phyloP scores from a whole-genome alignment of 2,797 vertebrate species.

The Coccyzus lansbergi region DNA sequence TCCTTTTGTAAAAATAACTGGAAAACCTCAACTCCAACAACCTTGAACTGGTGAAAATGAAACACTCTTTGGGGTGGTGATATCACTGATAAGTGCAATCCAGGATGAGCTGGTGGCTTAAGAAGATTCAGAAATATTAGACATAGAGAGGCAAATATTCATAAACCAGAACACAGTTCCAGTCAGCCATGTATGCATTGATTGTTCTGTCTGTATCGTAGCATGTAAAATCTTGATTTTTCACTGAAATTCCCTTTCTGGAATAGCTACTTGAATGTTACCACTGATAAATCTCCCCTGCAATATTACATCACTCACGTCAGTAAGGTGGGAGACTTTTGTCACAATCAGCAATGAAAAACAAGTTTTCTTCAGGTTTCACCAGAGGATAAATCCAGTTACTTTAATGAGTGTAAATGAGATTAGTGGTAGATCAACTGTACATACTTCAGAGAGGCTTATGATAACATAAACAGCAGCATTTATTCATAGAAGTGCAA shows the following conservation, averaged over 20 bases:
- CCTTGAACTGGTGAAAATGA: constrained; percentile 3
- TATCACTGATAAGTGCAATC: neutral
- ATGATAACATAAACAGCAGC: neutral
- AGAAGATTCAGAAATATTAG: neutral
- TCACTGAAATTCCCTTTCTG: neutral
- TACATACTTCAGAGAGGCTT: neutral
- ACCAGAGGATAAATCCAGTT: neutral
- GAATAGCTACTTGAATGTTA: neutral
- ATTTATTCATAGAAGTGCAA: constrained; percentile 7
- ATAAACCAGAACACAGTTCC: neutral
- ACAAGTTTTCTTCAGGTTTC: neutral
- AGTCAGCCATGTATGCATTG: neutral
- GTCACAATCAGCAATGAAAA: constrained; percentile 37
- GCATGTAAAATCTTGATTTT: neutral
- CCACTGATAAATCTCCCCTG: neutral
- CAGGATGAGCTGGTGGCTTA: neutral
- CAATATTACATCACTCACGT: neutral
- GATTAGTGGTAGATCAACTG: neutral
- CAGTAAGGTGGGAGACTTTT: neutral
- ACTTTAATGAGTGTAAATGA: constrained; percentile 14
- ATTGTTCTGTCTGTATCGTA: neutral
- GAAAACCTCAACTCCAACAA: neutral
- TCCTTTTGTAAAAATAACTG: neutral
- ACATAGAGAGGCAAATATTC: neutral
- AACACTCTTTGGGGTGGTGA: neutral